Conservation (phyloP, 1,140 invertebrate genomes). For the Polypedilum pembai region DNA sequence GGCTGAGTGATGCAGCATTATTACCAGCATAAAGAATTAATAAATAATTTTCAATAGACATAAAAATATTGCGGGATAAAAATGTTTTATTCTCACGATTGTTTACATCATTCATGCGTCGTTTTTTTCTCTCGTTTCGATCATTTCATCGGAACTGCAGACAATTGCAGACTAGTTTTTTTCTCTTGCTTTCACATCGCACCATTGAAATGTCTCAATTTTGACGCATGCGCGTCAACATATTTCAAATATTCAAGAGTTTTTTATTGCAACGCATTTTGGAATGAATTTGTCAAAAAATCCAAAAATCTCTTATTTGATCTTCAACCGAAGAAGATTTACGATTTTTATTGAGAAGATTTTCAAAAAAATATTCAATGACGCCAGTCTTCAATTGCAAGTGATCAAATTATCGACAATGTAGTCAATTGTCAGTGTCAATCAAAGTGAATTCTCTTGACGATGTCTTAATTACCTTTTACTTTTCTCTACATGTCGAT, state of each 20-base stretch:
- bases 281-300: slow-evolving; percentile 1
- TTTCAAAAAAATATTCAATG: background rate
- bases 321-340: background rate
- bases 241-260: slow-evolving; percentile 8
- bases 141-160: background rate
- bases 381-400: background rate
- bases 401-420: slow-evolving; percentile 18
- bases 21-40: background rate
- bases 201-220: background rate
- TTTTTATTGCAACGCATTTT: background rate
- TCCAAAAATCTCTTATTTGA: background rate
- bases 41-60: slow-evolving; percentile 20
- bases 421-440: slow-evolving; percentile 16
- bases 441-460: slow-evolving; percentile 12
- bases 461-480: slow-evolving; percentile 12
- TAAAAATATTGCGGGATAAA: background rate
- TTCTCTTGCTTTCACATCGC: background rate
- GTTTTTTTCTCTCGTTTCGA: background rate
- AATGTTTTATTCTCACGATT: slow-evolving; percentile 24
- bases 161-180: slow-evolving; percentile 22
- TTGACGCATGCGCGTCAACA: slow-evolving; percentile 23
- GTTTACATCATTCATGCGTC: background rate
- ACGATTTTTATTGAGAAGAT: background rate
- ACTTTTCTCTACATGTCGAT: background rate
- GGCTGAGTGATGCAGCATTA: background rate